These are phyloP conservation scores for Drosophila chauvacae DNA, from an alignment of 1,140 invertebrate genomes.

Conservation along the genomic window DNA sequence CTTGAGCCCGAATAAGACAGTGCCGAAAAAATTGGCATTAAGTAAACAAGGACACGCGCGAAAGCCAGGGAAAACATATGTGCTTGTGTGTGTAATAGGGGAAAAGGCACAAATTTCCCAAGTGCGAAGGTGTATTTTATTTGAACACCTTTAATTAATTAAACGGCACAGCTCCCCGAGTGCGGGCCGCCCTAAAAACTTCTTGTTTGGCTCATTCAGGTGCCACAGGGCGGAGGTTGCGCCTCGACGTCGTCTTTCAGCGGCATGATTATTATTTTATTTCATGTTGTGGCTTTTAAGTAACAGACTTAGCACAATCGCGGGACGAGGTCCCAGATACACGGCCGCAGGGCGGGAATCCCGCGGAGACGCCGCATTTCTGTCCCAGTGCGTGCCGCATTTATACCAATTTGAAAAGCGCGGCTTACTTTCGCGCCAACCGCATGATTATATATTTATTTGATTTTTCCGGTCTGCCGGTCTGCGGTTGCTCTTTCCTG, in stretches of 20 bases:
- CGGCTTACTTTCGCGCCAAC: slow-evolving; percentile 65
- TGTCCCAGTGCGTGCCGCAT: slow-evolving; percentile 68
- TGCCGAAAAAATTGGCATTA: slow-evolving; percentile 30
- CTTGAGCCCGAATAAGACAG: slow-evolving; percentile 7
- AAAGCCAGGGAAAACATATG: not conserved
- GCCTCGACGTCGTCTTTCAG: slow-evolving; percentile 36
- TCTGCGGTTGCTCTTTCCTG: slow-evolving; percentile 23
- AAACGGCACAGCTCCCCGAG: slow-evolving; percentile 70
- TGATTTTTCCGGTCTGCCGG: slow-evolving; percentile 62
- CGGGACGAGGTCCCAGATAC: slow-evolving; percentile 9
- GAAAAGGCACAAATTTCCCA: slow-evolving; percentile 45
- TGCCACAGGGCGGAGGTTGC: slow-evolving; percentile 4
- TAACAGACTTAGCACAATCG: slow-evolving; percentile 40
- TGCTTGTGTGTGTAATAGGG: slow-evolving; percentile 1
- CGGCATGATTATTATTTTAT: slow-evolving; percentile 62
- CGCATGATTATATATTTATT: slow-evolving; percentile 81
- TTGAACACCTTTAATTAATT: slow-evolving; percentile 82
- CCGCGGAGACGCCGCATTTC: slow-evolving; percentile 9
- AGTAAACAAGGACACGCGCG: slow-evolving; percentile 7
- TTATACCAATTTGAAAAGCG: slow-evolving; percentile 78
- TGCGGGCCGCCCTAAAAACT: slow-evolving; percentile 43
- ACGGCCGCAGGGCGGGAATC: not conserved
- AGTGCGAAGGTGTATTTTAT: slow-evolving; percentile 67
- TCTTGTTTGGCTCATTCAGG: slow-evolving; percentile 19
- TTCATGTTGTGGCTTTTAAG: slow-evolving; percentile 42